Evolutionary conservation across 2,113 vertebrate genomes (phyloP).

Genomic region (Gracilinanus agilis): DNA sequence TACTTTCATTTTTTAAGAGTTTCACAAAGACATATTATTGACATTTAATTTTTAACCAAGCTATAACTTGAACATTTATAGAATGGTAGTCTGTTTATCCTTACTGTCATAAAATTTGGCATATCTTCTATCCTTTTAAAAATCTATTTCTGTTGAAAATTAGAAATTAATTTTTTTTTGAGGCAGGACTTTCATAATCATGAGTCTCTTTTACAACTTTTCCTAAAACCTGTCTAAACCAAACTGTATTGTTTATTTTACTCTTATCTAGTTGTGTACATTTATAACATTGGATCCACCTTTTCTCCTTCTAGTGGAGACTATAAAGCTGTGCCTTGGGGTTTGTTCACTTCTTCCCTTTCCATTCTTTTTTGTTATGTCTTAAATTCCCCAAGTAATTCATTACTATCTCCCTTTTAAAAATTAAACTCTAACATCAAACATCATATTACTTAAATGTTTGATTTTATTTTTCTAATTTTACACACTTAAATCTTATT

Average conservation of each 20-base stretch:
- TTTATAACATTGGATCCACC: neutral
- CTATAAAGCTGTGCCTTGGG: neutral
- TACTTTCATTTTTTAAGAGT: neutral
- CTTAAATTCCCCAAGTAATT: neutral
- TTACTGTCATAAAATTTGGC: neutral
- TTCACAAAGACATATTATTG: neutral
- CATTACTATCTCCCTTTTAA: neutral
- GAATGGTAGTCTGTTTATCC: neutral
- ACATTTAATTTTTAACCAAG: neutral
- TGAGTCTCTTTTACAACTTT: neutral
- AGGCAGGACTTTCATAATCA: neutral
- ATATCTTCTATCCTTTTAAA: neutral
- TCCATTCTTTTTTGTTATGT: neutral
- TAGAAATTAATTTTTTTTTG: neutral
- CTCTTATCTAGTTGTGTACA: neutral
- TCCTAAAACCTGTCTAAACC: neutral
- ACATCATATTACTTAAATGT: neutral
- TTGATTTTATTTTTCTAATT: neutral
- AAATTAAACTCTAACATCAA: neutral
- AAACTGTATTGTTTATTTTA: neutral
- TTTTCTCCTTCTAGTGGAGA: neutral
- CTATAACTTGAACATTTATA: neutral
- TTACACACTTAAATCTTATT: neutral
- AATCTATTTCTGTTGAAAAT: neutral
- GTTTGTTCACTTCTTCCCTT: neutral